Percentiles rank a stretch among this genome's conserved stretches.
phyloP scores from a whole-genome alignment of 2,888 invertebrate genomes.

The Drosophila emarginata region DNA sequence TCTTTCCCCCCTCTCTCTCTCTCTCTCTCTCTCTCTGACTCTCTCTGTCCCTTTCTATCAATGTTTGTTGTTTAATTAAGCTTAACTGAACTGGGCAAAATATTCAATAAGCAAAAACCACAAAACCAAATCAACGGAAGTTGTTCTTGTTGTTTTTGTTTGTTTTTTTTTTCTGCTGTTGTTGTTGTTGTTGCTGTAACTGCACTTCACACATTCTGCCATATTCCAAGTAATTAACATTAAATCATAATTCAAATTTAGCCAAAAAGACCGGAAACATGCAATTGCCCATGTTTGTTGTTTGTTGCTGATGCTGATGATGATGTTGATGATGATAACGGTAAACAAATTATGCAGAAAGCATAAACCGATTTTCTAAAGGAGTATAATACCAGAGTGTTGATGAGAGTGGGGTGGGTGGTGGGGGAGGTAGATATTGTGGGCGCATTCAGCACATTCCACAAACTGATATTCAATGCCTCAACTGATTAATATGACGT shows the following conservation, averaged over 20 bases:
- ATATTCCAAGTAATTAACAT: constrained; percentile 72
- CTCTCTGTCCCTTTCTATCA: background rate
- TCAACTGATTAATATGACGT: background rate
- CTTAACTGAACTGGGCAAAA: constrained; percentile 44
- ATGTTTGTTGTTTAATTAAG: constrained; percentile 67
- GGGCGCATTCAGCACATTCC: constrained; percentile 30
- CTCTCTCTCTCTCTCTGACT: background rate
- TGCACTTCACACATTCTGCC: constrained; percentile 35
- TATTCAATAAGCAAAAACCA: constrained; percentile 50
- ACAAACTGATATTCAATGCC: constrained; percentile 27
- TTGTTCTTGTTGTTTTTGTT: constrained; percentile 40
- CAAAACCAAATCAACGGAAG: constrained; percentile 75
- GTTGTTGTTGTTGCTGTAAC: constrained; percentile 26
- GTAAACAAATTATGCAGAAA: constrained; percentile 19
- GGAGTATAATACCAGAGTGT: background rate
- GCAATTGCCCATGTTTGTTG: constrained; percentile 44
- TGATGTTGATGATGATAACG: constrained; percentile 13
- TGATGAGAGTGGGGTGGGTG: background rate
- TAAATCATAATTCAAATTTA: constrained; percentile 66
- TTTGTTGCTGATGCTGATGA: constrained; percentile 1
- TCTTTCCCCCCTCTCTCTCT: background rate
- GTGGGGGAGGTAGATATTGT: constrained; percentile 1
- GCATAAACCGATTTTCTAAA: constrained; percentile 11
- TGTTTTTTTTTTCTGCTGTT: constrained; percentile 28
- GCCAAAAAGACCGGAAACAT: constrained; percentile 56